These are phyloP conservation scores for Rhagoletis zephyria DNA, from an alignment of 1,140 invertebrate genomes.

Conservation along the genomic window DNA sequence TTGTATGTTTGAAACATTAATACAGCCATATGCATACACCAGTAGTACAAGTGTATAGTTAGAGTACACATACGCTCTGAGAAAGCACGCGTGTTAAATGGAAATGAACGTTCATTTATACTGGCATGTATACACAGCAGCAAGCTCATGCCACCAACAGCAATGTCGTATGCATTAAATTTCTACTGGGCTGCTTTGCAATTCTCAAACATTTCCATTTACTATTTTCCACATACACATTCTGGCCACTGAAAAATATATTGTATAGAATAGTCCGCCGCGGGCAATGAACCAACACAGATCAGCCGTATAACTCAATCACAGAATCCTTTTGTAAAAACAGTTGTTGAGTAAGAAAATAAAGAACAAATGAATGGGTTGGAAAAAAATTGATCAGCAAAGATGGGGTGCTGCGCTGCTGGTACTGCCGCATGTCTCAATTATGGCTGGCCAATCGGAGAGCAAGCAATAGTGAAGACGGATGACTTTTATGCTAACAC, in stretches of 20 bases:
- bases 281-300: background rate
- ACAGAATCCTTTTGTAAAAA: background rate
- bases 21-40: too few relatives aligned
- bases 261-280: background rate
- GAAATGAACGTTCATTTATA: too few relatives aligned
- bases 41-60: too few relatives aligned
- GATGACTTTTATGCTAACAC: background rate
- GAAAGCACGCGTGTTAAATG: too few relatives aligned
- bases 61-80: too few relatives aligned
- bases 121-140: too few relatives aligned
- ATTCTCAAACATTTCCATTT: conserved; percentile 10
- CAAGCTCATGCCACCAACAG: too few relatives aligned
- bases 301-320: background rate
- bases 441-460: background rate
- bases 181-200: background rate
- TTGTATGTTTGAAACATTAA: too few relatives aligned
- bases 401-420: conserved; percentile 5
- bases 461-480: background rate
- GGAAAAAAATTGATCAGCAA: background rate
- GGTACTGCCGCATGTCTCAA: conserved; percentile 34
- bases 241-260: background rate
- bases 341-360: background rate
- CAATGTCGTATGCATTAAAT: too few relatives aligned
- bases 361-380: background rate
- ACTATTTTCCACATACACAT: conserved; percentile 17